A percentile compares a stretch with the other conserved stretches of the same genome.
Conservation (phyloP, 1,140 invertebrate species). For the Pogonognathellus flavescens region DNA sequence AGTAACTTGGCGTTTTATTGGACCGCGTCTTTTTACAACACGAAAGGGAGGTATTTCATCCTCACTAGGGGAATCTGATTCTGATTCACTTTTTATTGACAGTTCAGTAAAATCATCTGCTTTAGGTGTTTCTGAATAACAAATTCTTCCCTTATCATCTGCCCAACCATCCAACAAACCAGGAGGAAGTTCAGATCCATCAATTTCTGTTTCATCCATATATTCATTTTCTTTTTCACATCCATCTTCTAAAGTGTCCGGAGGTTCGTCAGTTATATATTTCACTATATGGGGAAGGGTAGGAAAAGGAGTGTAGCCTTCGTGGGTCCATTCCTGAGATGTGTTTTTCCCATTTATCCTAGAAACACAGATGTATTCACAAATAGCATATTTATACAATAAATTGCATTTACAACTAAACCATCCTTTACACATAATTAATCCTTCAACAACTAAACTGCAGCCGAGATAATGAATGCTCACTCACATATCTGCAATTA, state of each 20-base stretch:
- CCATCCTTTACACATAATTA: neutral
- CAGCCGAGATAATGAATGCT: neutral
- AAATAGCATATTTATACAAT: constrained; percentile 4
- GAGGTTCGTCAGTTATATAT: constrained; percentile 11
- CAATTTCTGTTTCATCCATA: neutral
- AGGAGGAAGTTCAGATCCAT: neutral
- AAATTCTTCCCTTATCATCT: neutral
- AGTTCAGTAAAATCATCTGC: constrained; percentile 7
- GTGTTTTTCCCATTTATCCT: constrained; percentile 34
- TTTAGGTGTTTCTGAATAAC: constrained; percentile 1
- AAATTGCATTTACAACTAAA: neutral
- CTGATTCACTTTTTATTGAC: constrained; percentile 22
- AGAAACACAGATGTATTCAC: neutral
- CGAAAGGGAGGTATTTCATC: constrained; percentile 29
- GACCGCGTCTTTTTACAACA: neutral
- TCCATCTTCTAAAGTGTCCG: neutral
- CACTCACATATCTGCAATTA: constrained; percentile 56
- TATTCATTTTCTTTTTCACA: neutral
- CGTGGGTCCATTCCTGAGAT: constrained; percentile 15
- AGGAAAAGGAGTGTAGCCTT: neutral
- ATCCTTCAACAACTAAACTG: neutral
- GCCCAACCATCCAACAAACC: neutral
- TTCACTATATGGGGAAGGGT: constrained; percentile 27
- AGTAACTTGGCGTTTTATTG: neutral
- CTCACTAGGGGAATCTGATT: constrained; percentile 8